Evolutionary conservation across 2,113 vertebrate genomes (phyloP).

Genomic region (Sylvilagus bachmani): DNA sequence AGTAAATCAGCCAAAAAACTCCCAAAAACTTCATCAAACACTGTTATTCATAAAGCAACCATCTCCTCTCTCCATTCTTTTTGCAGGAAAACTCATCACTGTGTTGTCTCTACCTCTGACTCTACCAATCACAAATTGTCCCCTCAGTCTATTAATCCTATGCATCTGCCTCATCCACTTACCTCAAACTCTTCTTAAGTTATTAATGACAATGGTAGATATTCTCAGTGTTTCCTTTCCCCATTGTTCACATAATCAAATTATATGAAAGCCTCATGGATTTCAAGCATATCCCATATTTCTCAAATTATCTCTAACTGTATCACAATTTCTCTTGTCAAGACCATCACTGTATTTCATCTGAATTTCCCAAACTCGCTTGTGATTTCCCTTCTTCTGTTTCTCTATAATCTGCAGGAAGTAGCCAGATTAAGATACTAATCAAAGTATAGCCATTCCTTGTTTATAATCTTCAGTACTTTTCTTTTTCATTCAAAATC

Average conservation of each 20-base stretch:
- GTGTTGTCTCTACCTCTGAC: not conserved
- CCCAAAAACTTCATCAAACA: not conserved
- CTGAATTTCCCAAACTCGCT: not conserved
- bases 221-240: not conserved
- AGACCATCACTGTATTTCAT: not conserved
- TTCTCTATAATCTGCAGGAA: not conserved
- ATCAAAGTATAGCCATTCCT: not conserved
- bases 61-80: not conserved
- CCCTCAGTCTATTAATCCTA: not conserved
- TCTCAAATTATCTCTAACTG: not conserved
- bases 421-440: not conserved
- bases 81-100: not conserved
- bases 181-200: not conserved
- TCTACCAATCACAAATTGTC: not conserved
- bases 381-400: not conserved
- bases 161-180: not conserved
- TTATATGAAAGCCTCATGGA: not conserved
- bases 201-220: not conserved
- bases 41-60: not conserved
- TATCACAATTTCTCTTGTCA: not conserved
- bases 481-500: conserved; percentile 5
- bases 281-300: not conserved
- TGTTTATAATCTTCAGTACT: not conserved
- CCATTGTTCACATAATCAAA: not conserved
- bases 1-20: not conserved